These are phyloP conservation scores for Euplagia quadripunctaria DNA, from an alignment of 2,888 invertebrate species.

Conservation along the genomic window DNA sequence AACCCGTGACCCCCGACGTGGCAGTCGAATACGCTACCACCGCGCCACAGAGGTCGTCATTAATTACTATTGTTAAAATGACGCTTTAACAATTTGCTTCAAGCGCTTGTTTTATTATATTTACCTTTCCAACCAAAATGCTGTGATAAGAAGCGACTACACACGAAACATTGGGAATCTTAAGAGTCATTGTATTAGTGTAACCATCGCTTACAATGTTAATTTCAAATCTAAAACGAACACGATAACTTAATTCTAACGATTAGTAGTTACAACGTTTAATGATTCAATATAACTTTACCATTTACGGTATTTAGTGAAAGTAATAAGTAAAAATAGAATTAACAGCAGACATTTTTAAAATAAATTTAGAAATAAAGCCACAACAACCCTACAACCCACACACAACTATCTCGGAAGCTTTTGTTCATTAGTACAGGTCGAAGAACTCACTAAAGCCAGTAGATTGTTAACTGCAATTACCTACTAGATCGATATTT, in stretches of 20 bases:
- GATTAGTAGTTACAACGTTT: background rate
- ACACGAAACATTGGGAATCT: too few species aligned
- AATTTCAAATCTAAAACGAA: background rate
- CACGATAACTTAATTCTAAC: background rate
- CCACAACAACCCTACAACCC: conserved; percentile 19
- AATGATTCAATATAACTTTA: background rate
- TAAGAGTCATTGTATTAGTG: background rate
- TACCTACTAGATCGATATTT: conserved; percentile 29
- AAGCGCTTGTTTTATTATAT: background rate
- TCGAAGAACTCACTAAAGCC: conserved; percentile 38
- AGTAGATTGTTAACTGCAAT: conserved; percentile 31
- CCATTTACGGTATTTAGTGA: background rate
- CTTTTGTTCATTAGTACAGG: conserved; percentile 40
- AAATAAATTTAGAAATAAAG: conserved; percentile 2
- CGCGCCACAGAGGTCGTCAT: too few species aligned
- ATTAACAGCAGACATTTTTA: background rate
- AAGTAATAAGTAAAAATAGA: background rate
- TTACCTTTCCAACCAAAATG: background rate
- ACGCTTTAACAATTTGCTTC: too few species aligned
- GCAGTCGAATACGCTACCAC: too few species aligned
- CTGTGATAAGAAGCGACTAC: background rate
- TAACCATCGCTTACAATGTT: background rate
- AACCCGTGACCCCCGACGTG: too few species aligned
- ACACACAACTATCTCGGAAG: conserved; percentile 22
- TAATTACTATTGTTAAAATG: too few species aligned